phyloP scores from a whole-genome alignment of 2,888 invertebrate species.

The Steromphala cineraria region DNA sequence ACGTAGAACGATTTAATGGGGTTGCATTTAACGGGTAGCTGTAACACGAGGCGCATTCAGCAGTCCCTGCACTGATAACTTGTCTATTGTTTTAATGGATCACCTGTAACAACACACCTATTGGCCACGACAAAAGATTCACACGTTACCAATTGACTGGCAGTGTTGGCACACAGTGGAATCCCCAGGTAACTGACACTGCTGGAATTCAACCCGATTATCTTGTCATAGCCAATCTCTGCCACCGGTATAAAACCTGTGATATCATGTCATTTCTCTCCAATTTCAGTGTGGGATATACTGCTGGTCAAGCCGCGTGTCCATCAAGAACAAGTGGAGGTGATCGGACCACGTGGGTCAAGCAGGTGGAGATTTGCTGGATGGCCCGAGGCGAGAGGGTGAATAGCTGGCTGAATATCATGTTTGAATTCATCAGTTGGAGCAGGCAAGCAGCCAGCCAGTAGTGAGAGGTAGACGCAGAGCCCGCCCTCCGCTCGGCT shows the following conservation, averaged over 20 bases:
- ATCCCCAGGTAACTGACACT: neutral
- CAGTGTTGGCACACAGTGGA: neutral
- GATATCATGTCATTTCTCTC: slow-evolving; percentile 5
- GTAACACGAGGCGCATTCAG: neutral
- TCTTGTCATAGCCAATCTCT: slow-evolving; percentile 3
- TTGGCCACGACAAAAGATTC: neutral
- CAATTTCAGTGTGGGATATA: neutral
- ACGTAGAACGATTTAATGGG: neutral
- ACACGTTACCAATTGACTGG: neutral
- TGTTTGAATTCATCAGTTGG: slow-evolving; percentile 8
- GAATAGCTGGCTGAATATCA: neutral
- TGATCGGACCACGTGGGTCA: neutral
- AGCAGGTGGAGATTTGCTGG: neutral
- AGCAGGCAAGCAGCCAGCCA: neutral
- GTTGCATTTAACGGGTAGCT: neutral
- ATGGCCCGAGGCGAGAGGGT: neutral
- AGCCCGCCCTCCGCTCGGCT: neutral
- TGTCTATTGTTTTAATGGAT: slow-evolving; percentile 6
- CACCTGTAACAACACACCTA: neutral
- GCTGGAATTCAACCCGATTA: neutral
- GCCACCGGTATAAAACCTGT: neutral
- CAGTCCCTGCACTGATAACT: neutral
- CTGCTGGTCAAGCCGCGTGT: too few relatives aligned
- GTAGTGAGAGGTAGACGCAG: neutral
- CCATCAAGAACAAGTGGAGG: neutral